Conservation (phyloP, 2,888 invertebrate species). For the Orgyia antiqua region DNA sequence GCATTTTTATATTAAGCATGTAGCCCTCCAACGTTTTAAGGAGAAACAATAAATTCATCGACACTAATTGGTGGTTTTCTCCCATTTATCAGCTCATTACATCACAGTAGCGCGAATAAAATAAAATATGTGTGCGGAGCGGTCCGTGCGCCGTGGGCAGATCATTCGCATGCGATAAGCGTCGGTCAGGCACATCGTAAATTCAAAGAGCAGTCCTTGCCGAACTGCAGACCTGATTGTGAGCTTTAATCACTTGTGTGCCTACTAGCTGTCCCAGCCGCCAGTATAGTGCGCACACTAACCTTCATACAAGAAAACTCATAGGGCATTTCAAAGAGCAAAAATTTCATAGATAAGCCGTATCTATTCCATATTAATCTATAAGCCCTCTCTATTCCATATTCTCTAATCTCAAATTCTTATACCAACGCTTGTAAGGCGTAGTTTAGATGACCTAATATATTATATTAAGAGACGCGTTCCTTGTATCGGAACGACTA, state of each 20-base stretch:
- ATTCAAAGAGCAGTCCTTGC: slow-evolving; percentile 72
- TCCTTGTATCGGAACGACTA: too few relatives aligned
- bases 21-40: slow-evolving; percentile 76
- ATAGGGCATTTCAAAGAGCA: too few relatives aligned
- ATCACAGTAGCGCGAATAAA: slow-evolving; percentile 79
- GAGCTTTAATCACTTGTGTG: slow-evolving; percentile 66
- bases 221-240: slow-evolving; percentile 76
- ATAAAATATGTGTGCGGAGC: slow-evolving; percentile 76
- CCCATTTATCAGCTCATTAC: slow-evolving; percentile 79
- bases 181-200: slow-evolving; percentile 77
- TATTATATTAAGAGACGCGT: too few relatives aligned
- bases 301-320: too few relatives aligned
- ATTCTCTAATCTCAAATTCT: too few relatives aligned
- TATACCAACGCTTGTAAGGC: too few relatives aligned
- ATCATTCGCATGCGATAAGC: slow-evolving; percentile 78
- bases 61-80: slow-evolving; percentile 79
- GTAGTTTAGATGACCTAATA: too few relatives aligned
- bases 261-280: slow-evolving; percentile 39
- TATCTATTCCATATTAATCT: too few relatives aligned
- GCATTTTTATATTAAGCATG: slow-evolving; percentile 71
- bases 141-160: slow-evolving; percentile 73
- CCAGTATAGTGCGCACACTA: slow-evolving; percentile 6
- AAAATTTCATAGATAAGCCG: too few relatives aligned
- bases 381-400: too few relatives aligned
- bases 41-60: slow-evolving; percentile 79